Conservation (phyloP, 2,797 vertebrate genomes). For the Gymnoscopelus microlampas region DNA sequence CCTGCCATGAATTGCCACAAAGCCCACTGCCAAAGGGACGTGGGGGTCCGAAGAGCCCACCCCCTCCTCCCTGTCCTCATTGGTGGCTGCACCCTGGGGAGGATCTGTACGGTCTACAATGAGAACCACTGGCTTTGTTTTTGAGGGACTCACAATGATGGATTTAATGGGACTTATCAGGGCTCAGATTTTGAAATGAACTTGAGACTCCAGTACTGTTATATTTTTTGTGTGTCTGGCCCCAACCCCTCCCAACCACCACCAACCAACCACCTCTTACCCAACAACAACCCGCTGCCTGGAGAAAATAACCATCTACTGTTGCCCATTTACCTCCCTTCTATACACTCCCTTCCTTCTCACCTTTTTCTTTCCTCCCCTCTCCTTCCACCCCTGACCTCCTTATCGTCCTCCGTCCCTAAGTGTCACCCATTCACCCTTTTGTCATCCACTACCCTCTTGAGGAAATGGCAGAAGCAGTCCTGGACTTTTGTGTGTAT, state of each 20-base stretch:
- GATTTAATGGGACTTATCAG: constrained; percentile 11
- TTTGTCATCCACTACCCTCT: not conserved
- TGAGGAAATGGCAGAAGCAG: constrained; percentile 11
- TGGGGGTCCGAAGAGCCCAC: not conserved
- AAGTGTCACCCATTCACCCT: not conserved
- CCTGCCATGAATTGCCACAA: constrained; percentile 14
- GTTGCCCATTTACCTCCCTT: not conserved
- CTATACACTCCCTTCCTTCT: not conserved
- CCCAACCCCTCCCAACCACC: not conserved
- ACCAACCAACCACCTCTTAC: not conserved
- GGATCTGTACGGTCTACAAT: not conserved
- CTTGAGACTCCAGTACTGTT: not conserved
- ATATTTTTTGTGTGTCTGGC: not conserved
- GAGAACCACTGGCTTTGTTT: not conserved
- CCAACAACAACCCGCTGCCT: not conserved
- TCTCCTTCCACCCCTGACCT: not conserved
- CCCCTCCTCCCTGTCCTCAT: constrained; percentile 8
- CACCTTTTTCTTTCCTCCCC: not conserved
- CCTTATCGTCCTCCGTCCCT: too few relatives aligned
- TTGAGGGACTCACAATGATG: constrained; percentile 3
- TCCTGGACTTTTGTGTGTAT: not conserved
- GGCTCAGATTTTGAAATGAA: constrained; percentile 16
- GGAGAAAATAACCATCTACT: not conserved
- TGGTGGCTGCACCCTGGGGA: not conserved
- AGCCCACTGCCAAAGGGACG: constrained; percentile 5